Conservation (phyloP, 2,888 invertebrate species). For the Drosophila picticornis region DNA sequence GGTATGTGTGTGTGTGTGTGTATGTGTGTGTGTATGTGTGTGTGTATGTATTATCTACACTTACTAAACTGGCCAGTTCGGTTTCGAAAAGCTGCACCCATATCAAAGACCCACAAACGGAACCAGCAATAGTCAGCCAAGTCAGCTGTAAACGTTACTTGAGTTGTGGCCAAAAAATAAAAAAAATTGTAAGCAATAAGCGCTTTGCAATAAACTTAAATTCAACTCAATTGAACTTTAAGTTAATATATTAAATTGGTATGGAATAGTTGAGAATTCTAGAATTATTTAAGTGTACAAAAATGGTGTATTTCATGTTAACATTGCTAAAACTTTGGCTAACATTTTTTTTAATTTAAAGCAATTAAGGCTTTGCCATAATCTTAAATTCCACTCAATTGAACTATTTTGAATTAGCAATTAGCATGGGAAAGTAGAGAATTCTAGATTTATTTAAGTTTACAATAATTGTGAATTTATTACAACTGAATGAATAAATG, state of each 20-base stretch:
- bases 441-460: not conserved
- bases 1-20: not conserved
- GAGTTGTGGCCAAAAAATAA: slow-evolving; percentile 21
- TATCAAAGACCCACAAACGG: slow-evolving; percentile 51
- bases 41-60: slow-evolving; percentile 7
- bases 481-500: not conserved
- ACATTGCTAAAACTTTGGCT: not conserved
- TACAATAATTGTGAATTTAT: not conserved
- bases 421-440: not conserved
- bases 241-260: slow-evolving; percentile 11
- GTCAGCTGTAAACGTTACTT: slow-evolving; percentile 38
- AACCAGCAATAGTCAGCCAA: slow-evolving; percentile 37
- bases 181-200: slow-evolving; percentile 7
- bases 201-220: slow-evolving; percentile 8
- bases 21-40: not conserved
- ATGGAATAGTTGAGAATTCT: not conserved
- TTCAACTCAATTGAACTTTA: slow-evolving; percentile 35
- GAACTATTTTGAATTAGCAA: slow-evolving; percentile 8
- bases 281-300: not conserved
- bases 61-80: slow-evolving; percentile 41
- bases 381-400: slow-evolving; percentile 13
- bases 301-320: not conserved
- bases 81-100: slow-evolving; percentile 67
- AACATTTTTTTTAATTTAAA: not conserved
- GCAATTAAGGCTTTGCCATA: slow-evolving; percentile 13